phyloP scores from a whole-genome alignment of 2,888 invertebrate genomes.

The Scrobipalpa costella region DNA sequence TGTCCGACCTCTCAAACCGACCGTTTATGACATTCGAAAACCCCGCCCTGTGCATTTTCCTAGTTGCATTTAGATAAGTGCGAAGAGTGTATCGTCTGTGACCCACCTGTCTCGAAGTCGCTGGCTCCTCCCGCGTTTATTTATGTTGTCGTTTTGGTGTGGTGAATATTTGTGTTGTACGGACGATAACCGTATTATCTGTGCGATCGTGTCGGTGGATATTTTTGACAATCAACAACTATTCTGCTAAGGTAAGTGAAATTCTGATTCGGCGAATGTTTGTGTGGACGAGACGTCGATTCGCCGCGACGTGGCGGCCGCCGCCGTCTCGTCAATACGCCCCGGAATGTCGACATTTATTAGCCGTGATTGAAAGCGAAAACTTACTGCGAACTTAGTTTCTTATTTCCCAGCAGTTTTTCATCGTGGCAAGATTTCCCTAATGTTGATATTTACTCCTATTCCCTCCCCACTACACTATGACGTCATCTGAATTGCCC shows the following conservation, averaged over 20 bases:
- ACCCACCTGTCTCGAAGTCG: slow-evolving; percentile 55
- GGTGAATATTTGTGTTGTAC: slow-evolving; percentile 80
- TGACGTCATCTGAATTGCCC: slow-evolving; percentile 50
- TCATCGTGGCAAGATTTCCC: neutral
- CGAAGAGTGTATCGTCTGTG: slow-evolving; percentile 65
- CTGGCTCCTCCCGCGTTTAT: slow-evolving; percentile 72
- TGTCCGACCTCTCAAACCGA: slow-evolving; percentile 75
- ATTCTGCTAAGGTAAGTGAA: slow-evolving; percentile 70
- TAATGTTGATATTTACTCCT: slow-evolving; percentile 28
- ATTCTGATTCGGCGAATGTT: slow-evolving; percentile 53
- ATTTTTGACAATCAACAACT: slow-evolving; percentile 70
- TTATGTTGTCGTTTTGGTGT: slow-evolving; percentile 81
- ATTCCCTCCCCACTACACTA: slow-evolving; percentile 30
- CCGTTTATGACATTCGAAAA: slow-evolving; percentile 78
- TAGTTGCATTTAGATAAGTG: slow-evolving; percentile 71
- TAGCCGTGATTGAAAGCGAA: slow-evolving; percentile 41
- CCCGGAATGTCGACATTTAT: slow-evolving; percentile 54
- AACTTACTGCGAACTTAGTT: slow-evolving; percentile 22
- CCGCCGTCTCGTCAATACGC: slow-evolving; percentile 45
- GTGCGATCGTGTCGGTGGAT: slow-evolving; percentile 76
- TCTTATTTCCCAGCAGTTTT: neutral
- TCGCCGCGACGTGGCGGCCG: slow-evolving; percentile 69
- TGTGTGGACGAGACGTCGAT: slow-evolving; percentile 50
- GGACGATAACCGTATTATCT: slow-evolving; percentile 79
- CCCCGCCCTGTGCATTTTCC: slow-evolving; percentile 79